Evolutionary conservation across 2,888 invertebrate genomes (phyloP).

Genomic region (Eristalis tenax): DNA sequence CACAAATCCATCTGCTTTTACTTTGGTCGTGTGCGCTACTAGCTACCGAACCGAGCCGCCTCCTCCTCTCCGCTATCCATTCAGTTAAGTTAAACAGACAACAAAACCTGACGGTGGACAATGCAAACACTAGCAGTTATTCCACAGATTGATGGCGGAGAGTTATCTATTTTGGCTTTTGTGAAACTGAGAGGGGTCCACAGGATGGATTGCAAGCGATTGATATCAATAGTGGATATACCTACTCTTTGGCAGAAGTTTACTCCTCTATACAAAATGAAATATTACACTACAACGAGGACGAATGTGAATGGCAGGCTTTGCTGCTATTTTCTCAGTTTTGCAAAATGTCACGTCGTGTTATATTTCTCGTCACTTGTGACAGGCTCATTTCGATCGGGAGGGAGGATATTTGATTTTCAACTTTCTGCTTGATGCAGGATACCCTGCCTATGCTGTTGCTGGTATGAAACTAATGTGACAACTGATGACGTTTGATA

Average conservation of each 20-base stretch:
- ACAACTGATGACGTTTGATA: neutral
- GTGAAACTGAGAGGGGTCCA: conserved; percentile 19
- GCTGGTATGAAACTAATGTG: neutral
- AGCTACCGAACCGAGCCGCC: neutral
- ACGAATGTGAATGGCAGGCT: neutral
- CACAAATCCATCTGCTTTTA: conserved; percentile 66
- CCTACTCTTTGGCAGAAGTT: conserved; percentile 17
- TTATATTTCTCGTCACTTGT: neutral
- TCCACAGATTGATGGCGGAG: conserved; percentile 37
- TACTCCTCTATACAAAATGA: neutral
- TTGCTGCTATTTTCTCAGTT: neutral
- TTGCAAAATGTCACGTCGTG: neutral
- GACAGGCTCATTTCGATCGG: neutral
- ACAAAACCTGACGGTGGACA: conserved; percentile 10
- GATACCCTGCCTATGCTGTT: neutral
- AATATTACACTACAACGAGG: neutral
- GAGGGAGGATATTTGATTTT: neutral
- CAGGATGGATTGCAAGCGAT: conserved; percentile 50
- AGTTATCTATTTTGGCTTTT: conserved; percentile 58
- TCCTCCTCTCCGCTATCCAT: neutral
- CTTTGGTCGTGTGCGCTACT: neutral
- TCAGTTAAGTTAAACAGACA: neutral
- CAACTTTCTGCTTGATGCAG: neutral
- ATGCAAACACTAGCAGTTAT: conserved; percentile 30
- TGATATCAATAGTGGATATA: conserved; percentile 52